These are phyloP conservation scores for Troilus luridus DNA, from an alignment of 2,888 invertebrate genomes.

Conservation along the genomic window DNA sequence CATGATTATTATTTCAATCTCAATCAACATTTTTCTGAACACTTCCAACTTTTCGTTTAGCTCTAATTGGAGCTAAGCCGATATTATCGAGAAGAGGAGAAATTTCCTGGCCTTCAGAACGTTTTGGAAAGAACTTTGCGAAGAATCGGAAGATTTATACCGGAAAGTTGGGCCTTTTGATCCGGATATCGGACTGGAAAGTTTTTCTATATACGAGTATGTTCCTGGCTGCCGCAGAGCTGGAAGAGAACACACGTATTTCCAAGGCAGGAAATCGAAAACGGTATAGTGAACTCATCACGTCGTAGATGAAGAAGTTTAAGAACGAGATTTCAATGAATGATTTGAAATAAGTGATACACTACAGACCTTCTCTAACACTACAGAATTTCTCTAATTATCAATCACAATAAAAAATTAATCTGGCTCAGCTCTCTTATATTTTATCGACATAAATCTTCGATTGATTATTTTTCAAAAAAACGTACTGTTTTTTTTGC, in stretches of 20 bases:
- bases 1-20: no score
- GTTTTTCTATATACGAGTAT: not conserved
- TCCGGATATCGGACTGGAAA: not conserved
- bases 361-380: no score
- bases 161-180: not conserved
- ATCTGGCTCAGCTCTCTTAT: no score
- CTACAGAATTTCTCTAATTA: no score
- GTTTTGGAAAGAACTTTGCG: not conserved
- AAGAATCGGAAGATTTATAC: conserved; percentile 13
- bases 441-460: no score
- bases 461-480: no score
- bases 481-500: no score
- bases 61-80: not conserved
- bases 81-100: not conserved
- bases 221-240: conserved; percentile 6
- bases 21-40: no score
- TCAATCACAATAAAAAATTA: no score
- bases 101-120: not conserved
- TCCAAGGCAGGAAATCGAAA: not conserved
- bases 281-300: not conserved
- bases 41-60: no score
- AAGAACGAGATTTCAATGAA: not conserved
- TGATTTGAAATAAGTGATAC: no score
- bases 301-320: not conserved
- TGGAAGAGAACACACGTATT: not conserved